Evolutionary conservation across 2,888 invertebrate species (phyloP).

Genomic region (Lucinisca nassula): DNA sequence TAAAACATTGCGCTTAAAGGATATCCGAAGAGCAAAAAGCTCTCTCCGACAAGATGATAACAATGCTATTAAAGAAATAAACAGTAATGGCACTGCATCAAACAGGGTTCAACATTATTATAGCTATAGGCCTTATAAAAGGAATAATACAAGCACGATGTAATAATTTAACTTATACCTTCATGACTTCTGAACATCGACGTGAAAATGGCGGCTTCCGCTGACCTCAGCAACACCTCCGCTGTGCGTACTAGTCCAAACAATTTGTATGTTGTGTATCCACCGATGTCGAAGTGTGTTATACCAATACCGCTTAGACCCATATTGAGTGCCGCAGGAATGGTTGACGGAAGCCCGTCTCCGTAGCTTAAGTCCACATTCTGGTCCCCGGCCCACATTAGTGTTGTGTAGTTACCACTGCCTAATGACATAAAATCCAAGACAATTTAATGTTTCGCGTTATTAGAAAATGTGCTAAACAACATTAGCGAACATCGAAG

Average conservation of each 20-base stretch:
- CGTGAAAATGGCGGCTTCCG: slow-evolving; percentile 84
- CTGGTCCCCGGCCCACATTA: slow-evolving; percentile 86
- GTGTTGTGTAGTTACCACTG: slow-evolving; percentile 78
- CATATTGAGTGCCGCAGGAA: slow-evolving; percentile 81
- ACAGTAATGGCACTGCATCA: too few species aligned
- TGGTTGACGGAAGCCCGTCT: slow-evolving; percentile 83
- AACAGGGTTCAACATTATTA: too few species aligned
- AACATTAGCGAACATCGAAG: too few species aligned
- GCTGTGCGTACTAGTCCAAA: slow-evolving; percentile 76
- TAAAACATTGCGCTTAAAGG: too few species aligned
- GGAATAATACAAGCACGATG: too few species aligned
- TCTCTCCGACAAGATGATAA: too few species aligned
- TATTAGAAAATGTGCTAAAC: too few species aligned
- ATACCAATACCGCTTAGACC: slow-evolving; percentile 83
- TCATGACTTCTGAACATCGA: slow-evolving; percentile 84
- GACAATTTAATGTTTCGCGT: too few species aligned
- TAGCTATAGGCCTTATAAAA: too few species aligned
- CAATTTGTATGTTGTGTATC: slow-evolving; percentile 80
- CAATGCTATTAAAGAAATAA: too few species aligned
- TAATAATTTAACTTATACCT: slow-evolving; percentile 70
- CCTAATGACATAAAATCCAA: too few species aligned
- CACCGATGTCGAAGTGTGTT: slow-evolving; percentile 86
- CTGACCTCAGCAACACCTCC: slow-evolving; percentile 82
- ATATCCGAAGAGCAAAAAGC: too few species aligned
- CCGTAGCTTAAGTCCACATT: slow-evolving; percentile 83